phyloP scores from a whole-genome alignment of 2,113 vertebrate species.

The Otus sunia region DNA sequence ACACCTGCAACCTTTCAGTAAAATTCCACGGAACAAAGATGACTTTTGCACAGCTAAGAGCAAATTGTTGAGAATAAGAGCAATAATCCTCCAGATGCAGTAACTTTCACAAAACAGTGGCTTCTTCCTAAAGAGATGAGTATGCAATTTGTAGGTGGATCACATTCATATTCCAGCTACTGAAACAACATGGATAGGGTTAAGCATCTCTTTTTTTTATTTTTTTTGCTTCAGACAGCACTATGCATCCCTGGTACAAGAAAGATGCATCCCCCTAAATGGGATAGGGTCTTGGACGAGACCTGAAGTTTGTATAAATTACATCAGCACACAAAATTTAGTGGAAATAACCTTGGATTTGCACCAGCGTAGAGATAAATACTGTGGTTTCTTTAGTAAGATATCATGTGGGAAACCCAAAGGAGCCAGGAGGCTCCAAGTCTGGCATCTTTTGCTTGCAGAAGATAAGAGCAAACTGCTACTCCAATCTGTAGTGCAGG shows the following conservation, averaged over 20 bases:
- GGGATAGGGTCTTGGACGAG: too few species aligned
- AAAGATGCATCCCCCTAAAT: neutral
- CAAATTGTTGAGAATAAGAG: neutral
- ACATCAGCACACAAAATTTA: neutral
- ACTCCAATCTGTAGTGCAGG: neutral
- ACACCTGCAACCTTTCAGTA: fast-evolving
- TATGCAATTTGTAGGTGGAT: neutral
- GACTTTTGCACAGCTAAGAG: neutral
- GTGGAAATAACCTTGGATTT: neutral
- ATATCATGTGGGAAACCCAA: neutral
- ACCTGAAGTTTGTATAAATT: neutral
- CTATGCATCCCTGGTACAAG: neutral
- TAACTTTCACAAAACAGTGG: neutral
- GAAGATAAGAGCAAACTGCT: neutral
- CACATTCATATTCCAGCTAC: neutral
- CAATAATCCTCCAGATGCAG: neutral
- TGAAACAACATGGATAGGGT: neutral
- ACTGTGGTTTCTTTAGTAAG: neutral
- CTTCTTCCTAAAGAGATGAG: neutral
- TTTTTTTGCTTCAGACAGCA: neutral
- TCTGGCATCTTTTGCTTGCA: neutral
- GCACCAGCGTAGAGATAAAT: neutral
- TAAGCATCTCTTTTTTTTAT: neutral
- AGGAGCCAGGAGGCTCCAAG: neutral
- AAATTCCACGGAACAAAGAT: neutral